Evolutionary conservation across 2,113 vertebrate species (phyloP).

Genomic region (Pangasianodon gigas): DNA sequence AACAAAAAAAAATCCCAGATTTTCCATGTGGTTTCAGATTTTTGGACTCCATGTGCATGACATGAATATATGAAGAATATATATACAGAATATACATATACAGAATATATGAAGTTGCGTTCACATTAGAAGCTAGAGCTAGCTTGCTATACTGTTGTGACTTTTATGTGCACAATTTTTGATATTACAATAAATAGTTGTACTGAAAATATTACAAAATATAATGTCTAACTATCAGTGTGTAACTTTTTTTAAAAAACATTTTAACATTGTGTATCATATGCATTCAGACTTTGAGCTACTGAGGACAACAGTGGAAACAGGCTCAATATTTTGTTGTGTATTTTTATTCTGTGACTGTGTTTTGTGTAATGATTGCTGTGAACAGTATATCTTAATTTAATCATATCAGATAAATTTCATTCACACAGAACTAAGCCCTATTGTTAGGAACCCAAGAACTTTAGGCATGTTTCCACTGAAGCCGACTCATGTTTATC

Average conservation of each 20-base stretch:
- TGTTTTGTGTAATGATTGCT: neutral
- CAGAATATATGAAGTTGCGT: neutral
- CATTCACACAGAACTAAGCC: neutral
- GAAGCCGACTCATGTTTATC: neutral
- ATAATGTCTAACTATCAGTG: neutral
- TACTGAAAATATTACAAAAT: neutral
- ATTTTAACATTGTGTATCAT: neutral
- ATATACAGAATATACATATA: too few species aligned
- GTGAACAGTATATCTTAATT: neutral
- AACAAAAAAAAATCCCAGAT: too few species aligned
- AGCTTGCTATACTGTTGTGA: neutral
- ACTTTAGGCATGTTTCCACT: neutral
- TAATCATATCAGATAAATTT: neutral
- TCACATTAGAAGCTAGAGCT: neutral
- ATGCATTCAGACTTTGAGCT: neutral
- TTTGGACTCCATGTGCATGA: neutral
- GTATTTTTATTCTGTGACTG: neutral
- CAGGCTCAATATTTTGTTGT: neutral
- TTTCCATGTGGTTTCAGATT: neutral
- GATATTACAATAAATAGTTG: neutral
- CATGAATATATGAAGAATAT: too few species aligned
- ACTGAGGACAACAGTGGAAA: neutral
- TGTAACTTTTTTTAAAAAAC: neutral
- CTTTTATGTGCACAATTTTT: neutral
- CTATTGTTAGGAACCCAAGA: neutral